A percentile compares a stretch with the other conserved stretches of the same genome.
These are phyloP conservation scores for Drosophila nigricruria DNA, from an alignment of 2,888 invertebrate species.

Conservation along the genomic window DNA sequence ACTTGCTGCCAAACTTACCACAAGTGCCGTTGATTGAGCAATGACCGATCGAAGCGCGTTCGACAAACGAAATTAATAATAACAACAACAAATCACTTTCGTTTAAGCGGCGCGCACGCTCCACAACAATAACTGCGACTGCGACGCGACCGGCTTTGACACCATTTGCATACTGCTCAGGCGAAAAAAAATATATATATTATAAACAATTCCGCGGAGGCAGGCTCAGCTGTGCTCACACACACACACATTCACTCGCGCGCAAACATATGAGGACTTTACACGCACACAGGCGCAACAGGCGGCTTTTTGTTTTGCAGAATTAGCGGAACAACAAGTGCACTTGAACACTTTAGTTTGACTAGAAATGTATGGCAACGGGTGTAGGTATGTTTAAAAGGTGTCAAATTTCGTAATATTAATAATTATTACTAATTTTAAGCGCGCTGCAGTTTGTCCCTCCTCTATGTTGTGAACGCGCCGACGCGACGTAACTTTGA, in stretches of 20 bases:
- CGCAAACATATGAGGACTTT: slow-evolving; percentile 16
- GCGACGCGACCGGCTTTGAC: slow-evolving; percentile 72
- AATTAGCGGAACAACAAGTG: slow-evolving; percentile 46
- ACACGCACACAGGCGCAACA: slow-evolving; percentile 55
- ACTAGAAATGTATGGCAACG: slow-evolving; percentile 34
- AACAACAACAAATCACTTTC: slow-evolving; percentile 72
- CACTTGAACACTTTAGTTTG: slow-evolving; percentile 14
- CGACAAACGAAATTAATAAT: slow-evolving; percentile 48
- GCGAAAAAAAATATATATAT: slow-evolving; percentile 43
- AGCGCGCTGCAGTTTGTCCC: slow-evolving; percentile 6
- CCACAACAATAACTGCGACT: slow-evolving; percentile 23
- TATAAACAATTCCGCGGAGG: slow-evolving; percentile 65
- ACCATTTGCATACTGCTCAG: slow-evolving; percentile 69
- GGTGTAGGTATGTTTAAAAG: background rate
- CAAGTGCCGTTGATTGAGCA: slow-evolving; percentile 73
- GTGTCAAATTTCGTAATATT: slow-evolving; percentile 2
- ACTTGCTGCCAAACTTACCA: slow-evolving; percentile 77
- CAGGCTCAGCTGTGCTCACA: slow-evolving; percentile 65
- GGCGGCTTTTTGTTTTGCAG: slow-evolving; percentile 41
- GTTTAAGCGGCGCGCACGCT: slow-evolving; percentile 56
- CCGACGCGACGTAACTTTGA: slow-evolving; percentile 59
- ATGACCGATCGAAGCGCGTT: slow-evolving; percentile 50
- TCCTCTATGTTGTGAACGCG: slow-evolving; percentile 33
- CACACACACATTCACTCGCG: slow-evolving; percentile 29
- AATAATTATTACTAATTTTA: slow-evolving; percentile 17